Conservation (phyloP, 2,113 vertebrate genomes). For the Rhynchopsitta pachyrhyncha region DNA sequence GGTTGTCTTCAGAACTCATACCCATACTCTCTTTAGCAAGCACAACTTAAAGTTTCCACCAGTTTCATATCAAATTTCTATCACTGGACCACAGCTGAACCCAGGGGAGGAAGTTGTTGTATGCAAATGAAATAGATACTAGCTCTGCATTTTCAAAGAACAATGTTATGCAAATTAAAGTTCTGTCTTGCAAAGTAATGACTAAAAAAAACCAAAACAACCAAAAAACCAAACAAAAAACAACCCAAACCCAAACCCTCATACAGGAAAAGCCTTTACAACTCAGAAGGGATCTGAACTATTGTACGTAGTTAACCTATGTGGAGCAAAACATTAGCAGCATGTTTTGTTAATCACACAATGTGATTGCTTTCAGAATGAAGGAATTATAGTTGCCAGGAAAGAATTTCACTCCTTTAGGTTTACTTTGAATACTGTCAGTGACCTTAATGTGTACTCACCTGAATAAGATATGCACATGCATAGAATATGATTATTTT, state of each 20-base stretch:
- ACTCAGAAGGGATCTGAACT: background rate
- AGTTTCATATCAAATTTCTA: background rate
- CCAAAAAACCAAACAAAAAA: background rate
- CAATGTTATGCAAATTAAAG: background rate
- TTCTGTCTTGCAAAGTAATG: background rate
- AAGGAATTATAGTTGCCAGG: background rate
- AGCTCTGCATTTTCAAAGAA: background rate
- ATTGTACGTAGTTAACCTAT: background rate
- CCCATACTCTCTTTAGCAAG: background rate
- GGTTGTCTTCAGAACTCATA: background rate
- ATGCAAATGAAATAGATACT: background rate
- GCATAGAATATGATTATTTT: constrained; percentile 27
- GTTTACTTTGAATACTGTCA: background rate
- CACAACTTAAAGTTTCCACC: background rate
- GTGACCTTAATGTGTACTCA: background rate
- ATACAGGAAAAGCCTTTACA: background rate
- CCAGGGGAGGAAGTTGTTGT: background rate
- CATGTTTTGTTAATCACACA: constrained; percentile 2
- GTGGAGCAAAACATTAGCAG: background rate
- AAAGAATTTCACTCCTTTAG: background rate
- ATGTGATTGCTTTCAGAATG: background rate
- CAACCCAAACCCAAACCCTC: background rate
- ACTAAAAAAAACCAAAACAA: background rate
- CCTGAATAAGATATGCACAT: background rate
- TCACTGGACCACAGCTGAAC: background rate